Base-by-base conservation (phyloP, 2,113 vertebrate genomes). In the Pica pica region DNA sequence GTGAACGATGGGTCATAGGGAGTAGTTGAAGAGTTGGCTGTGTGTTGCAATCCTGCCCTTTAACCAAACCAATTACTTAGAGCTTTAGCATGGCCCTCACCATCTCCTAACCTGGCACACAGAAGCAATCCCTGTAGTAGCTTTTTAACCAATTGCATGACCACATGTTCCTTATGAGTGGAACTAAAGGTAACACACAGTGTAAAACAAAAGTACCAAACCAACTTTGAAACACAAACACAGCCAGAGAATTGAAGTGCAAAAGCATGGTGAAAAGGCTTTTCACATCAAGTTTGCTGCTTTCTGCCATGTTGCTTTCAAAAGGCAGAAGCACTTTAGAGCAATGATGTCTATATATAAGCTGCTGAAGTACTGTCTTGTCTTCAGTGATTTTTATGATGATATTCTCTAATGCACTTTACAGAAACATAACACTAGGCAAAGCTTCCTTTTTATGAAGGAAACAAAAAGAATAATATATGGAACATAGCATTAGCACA, bases 311-410 rank as follows among this genome's bases (percentile, higher is more conserved):
- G 89, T 61, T 95, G 71, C 77, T 83, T 95, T 83, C 74, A 91
- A 90, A 93, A 89, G 65, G 50, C 76, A 83, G 89, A 47, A 57
- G 47, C 70, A 85, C 83, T 94, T 96, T 78, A 91, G 44, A 83
- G 56, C 64, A 59, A 46, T 33, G 61, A 92, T 86, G 87, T 87
- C 95, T 82, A 30, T 69, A 88, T 91, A 80, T 76, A 61, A 86
- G 70, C 65, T 87, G 42, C 74, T 94, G 67, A 95, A 94, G 83
- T 91, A 75, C 52, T 91, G 42, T 73, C 73, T 93, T 94, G 27
- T 63, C 94, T 87, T 96, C 90, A 93, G 85, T 94, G 78, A 87
- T 85, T 80, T 96, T 93, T 91, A 78, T 76, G 90, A 96, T 89
- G 41, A 47, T 75, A 96, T 89, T 95, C 86, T 76, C 81, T 91